Evolutionary conservation across 2,888 invertebrate species (phyloP), one percentile per base, ranked within the genome.

Genomic region (Iphiclides podalirius): DNA sequence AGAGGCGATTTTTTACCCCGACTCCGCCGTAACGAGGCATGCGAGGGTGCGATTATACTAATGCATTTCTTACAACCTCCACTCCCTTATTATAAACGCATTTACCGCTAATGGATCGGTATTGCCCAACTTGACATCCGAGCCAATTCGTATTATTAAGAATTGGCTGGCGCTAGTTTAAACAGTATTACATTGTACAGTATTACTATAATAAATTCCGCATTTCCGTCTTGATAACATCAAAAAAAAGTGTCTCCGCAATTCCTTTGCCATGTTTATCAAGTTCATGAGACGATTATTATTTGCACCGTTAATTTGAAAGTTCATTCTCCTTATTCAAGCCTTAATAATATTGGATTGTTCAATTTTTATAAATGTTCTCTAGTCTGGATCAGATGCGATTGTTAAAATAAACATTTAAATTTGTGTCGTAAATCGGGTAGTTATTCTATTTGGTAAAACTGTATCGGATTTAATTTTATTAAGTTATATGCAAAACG

Each of bases 31-130:
- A 80, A 81, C 80, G 61, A 80, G 78, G 71, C 61, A 20, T 20
- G 71, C n/a, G n/a, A n/a, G 58, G 65, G 59, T 66, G 61, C 74
- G 71, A 79, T 83, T 79, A 79, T 61, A 66, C 69, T 82, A 81
- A 84, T 83, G 82, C 77, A 80, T 66, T 79, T 77, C 68, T 71
- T 67, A 57, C n/a, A n/a, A n/a, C 55, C 34, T 50, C 55, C 55
- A 56, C 70, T 66, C 75, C 73, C 72, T 72, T 77, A 79, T 82
- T 83, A 82, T 78, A 82, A 80, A 72, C 65, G 64, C 76, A 81
- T 81, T 80, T 76, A 59, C 55, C 60, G 53, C 31, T 72, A 77
- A 79, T 78, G 73, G 67, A 70, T 65, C n/a, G 47, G 54, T 59
- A 58, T 58, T 64, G 57, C 61, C 52, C 49, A 59, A 63, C 43